Evolutionary conservation across 1,140 invertebrate species (phyloP), one percentile per base, ranked within the genome.

Genomic region (Pectinophora gossypiella): DNA sequence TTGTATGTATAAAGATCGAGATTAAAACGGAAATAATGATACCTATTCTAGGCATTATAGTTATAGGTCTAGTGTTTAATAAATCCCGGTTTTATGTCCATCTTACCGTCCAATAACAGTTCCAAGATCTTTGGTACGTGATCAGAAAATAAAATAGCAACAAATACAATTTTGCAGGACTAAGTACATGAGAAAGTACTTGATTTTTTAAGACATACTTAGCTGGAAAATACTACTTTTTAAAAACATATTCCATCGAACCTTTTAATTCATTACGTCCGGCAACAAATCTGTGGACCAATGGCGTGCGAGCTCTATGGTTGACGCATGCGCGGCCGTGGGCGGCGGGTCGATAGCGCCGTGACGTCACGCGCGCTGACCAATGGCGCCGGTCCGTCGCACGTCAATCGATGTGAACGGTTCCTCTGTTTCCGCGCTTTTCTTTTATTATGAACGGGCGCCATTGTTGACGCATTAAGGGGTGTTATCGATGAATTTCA

Each of bases 311-410:
- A 61, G 72, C 43, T 51, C 22, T 20, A 9, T 0, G 7, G 19
- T 43, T 43, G 52, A 58, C 83, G 83, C 83, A 82, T 83, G 83
- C 83, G 83, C 73, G 72, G 49, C 50, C 68, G 77, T 76, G 70
- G 71, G 80, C 65, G 76, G 54, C 53, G 58, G 79, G 72, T 85
- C 81, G 81, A 83, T 85, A 82, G 19, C n/a, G 35, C 51, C n/a
- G 72, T 83, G 81, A 86, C 81, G 83, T 86, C 81, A 86, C 79
- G 45, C 23, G 52, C 53, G 55, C 55, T 58, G 63, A 68, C 77
- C 81, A 82, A 86, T 84, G 79, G 74, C 79, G 77, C 76, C 77
- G 46, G 47, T n/a, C 60, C 68, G 74, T 61, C 73, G 76, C 68
- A 61, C 70, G 52, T 73, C 69, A 75, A 86, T 85, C 76, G 79